phyloP scores from a whole-genome alignment of 1,140 invertebrate species.

The Drosophila miranda region DNA sequence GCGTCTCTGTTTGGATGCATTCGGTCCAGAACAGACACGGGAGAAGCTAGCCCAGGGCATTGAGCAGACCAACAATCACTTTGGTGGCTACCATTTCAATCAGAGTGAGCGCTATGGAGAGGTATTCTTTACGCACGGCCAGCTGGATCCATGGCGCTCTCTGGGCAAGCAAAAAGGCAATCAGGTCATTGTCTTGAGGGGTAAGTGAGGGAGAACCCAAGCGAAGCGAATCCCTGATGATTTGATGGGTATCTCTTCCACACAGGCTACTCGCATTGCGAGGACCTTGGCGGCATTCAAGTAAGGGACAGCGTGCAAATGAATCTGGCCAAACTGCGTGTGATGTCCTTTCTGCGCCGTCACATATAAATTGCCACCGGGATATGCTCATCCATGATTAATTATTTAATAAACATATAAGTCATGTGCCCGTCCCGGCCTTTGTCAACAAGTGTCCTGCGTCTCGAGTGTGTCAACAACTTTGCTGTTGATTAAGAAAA shows the following conservation, averaged over 20 bases:
- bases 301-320: slow-evolving; percentile 61
- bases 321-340: slow-evolving; percentile 74
- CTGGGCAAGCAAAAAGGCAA: slow-evolving; percentile 53
- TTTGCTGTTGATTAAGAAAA: slow-evolving; percentile 68
- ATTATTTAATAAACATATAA: slow-evolving; percentile 66
- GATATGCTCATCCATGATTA: slow-evolving; percentile 26
- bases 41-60: slow-evolving; percentile 83
- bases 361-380: slow-evolving; percentile 46
- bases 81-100: slow-evolving; percentile 84
- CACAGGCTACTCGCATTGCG: slow-evolving; percentile 66
- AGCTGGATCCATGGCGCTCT: slow-evolving; percentile 85
- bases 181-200: slow-evolving; percentile 66
- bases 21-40: slow-evolving; percentile 80
- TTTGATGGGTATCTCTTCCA: slow-evolving; percentile 23
- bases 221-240: neutral
- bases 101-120: slow-evolving; percentile 65
- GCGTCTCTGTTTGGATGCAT: slow-evolving; percentile 87
- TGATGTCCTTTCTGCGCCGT: slow-evolving; percentile 69
- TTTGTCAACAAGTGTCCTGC: slow-evolving; percentile 53
- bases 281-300: slow-evolving; percentile 69
- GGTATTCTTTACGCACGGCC: slow-evolving; percentile 86
- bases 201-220: slow-evolving; percentile 21
- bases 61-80: slow-evolving; percentile 84
- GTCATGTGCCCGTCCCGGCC: slow-evolving; percentile 3
- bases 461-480: slow-evolving; percentile 26